Evolutionary conservation across 2,113 vertebrate species (phyloP), one percentile per base, ranked within the genome.

Genomic region (Protomyctophum bolini): DNA sequence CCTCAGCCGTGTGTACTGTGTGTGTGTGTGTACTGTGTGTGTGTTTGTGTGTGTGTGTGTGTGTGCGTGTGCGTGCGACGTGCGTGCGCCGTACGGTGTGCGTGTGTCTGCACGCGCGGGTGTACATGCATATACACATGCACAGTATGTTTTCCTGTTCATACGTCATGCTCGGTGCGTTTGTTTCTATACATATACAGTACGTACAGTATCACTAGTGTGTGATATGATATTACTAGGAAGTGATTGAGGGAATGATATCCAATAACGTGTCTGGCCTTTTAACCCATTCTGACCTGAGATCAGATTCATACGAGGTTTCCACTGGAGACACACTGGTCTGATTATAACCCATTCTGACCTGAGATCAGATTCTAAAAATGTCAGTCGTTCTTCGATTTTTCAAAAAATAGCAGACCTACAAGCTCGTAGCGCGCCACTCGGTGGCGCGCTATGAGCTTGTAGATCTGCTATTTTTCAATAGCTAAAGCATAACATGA

Each of bases 1-100:
- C 91, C 91, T 94, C 89, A 72, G 33, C 33, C 33, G 14, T 56
- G 66, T 49, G n/a, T 46, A 11, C n/a, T 52, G 63, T 7, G 47
- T 56, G 61, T 73, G 63, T 83, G 70, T 75, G 64, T 72, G 67
- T 52, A 7, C n/a, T 45, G n/a, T 7, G 8, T 45, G 54, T 54
- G 50, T 68, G 55, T 0, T 0, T 15, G 2, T 29, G 2, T 10
- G 15, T 45, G 14, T 63, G 68, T 45, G 3, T 14, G 21, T 71
- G 12, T 56, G 21, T 45, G 33, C 12, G 10, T 45, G 10, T 55
- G 10, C 63, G 68, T 45, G 10, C 14, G 10, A n/a, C 45, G 10
- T 71, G 68, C 61, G 49, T 11, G 12, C 45, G 49, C 41, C n/a
- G n/a, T n/a, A n/a, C n/a, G n/a, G 48, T 60, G 76, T 64, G 9